Evolutionary conservation across 2,888 invertebrate species (phyloP).

Genomic region (Diarsia brunnea): DNA sequence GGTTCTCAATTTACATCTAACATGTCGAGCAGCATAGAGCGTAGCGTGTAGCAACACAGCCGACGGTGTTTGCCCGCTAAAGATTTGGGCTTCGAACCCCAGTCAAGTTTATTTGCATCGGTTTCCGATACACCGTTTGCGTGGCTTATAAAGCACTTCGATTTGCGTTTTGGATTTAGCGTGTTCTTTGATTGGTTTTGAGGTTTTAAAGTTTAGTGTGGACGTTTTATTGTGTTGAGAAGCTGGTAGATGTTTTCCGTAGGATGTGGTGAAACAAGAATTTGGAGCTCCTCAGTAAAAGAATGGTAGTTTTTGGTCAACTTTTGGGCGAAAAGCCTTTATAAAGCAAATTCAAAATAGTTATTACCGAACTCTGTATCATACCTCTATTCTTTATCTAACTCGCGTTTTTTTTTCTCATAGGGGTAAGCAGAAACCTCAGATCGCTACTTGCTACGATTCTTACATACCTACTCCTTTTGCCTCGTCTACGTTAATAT

Average conservation of each 20-base stretch:
- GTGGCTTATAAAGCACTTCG: slow-evolving; percentile 59
- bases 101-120: slow-evolving; percentile 69
- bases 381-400: too few species aligned
- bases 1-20: slow-evolving; percentile 71
- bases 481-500: too few species aligned
- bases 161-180: slow-evolving; percentile 57
- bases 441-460: too few species aligned
- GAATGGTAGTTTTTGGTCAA: background rate
- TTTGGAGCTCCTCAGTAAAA: background rate
- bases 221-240: background rate
- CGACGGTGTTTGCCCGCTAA: slow-evolving; percentile 65
- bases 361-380: background rate
- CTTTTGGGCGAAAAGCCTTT: background rate
- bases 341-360: background rate
- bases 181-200: slow-evolving; percentile 55
- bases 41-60: slow-evolving; percentile 60
- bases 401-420: too few species aligned
- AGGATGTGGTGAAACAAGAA: background rate
- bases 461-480: too few species aligned
- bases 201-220: background rate
- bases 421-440: too few species aligned
- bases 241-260: background rate
- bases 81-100: slow-evolving; percentile 64
- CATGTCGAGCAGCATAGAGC: slow-evolving; percentile 63
- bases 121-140: slow-evolving; percentile 64